These are phyloP conservation scores for Hycleus cichorii DNA, from an alignment of 1,140 invertebrate species.

Conservation along the genomic window DNA sequence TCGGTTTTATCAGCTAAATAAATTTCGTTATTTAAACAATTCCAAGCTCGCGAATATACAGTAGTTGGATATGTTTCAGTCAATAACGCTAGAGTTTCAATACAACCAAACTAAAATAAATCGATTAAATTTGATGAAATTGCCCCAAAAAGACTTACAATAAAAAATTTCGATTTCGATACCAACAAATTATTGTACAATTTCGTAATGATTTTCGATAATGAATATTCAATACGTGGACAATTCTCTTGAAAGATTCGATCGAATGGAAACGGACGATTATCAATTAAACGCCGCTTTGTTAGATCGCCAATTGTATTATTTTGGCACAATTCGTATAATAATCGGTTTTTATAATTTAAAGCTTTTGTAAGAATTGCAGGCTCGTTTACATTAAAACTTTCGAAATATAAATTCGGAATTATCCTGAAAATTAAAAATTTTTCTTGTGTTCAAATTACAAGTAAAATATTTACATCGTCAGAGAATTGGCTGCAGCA, in stretches of 20 bases:
- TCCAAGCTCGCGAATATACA: slow-evolving; percentile 48
- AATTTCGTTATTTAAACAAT: slow-evolving; percentile 33
- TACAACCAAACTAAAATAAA: slow-evolving; percentile 47
- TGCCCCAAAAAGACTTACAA: slow-evolving; percentile 45
- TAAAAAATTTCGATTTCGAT: slow-evolving; percentile 54
- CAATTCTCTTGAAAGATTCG: slow-evolving; percentile 6
- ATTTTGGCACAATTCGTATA: slow-evolving; percentile 26
- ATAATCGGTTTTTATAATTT: slow-evolving; percentile 37
- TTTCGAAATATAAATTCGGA: slow-evolving; percentile 41
- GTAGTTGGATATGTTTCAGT: slow-evolving; percentile 45
- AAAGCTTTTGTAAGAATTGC: slow-evolving; percentile 42
- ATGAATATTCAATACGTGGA: slow-evolving; percentile 31
- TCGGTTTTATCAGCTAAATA: slow-evolving; percentile 6
- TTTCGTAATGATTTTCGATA: slow-evolving; percentile 48
- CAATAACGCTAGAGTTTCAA: slow-evolving; percentile 46
- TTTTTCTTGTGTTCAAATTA: too few relatives aligned
- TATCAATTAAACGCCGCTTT: slow-evolving; percentile 30
- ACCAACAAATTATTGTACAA: slow-evolving; percentile 45
- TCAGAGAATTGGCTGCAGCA: slow-evolving; percentile 59
- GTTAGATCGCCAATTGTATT: slow-evolving; percentile 23
- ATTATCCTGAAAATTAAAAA: slow-evolving; percentile 43
- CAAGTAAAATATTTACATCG: slow-evolving; percentile 47
- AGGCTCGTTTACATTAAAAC: slow-evolving; percentile 40
- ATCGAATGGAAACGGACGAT: slow-evolving; percentile 38
- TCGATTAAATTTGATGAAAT: neutral